A percentile compares a stretch with the other conserved stretches of the same genome.
Conservation (phyloP, 92 coral and sea anemone genomes). For the Diadumene lineata region DNA sequence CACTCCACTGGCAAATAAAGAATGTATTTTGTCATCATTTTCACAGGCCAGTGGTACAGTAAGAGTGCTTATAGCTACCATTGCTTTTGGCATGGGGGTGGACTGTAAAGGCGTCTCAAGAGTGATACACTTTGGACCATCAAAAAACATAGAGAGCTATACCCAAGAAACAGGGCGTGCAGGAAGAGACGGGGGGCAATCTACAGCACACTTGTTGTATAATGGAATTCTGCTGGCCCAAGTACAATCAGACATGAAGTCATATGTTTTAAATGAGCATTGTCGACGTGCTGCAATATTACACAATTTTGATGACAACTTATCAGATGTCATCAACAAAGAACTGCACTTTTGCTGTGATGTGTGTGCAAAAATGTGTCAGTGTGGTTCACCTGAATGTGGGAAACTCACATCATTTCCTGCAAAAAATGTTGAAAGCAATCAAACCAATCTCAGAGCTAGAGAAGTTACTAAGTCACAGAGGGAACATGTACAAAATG, state of each 20-base stretch:
- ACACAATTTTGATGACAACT: constrained; percentile 32
- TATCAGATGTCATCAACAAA: too few species aligned
- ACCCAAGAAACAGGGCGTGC: constrained; percentile 69
- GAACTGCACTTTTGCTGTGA: constrained; percentile 28
- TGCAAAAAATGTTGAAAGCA: neutral
- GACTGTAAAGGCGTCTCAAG: constrained; percentile 52
- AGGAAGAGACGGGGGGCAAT: constrained; percentile 58
- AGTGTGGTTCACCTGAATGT: constrained; percentile 27
- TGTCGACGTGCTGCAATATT: constrained; percentile 46
- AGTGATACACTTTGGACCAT: constrained; percentile 68
- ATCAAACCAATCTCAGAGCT: constrained; percentile 1
- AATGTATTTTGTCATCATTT: constrained; percentile 37
- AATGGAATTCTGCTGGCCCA: constrained; percentile 33
- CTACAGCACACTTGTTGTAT: constrained; percentile 40
- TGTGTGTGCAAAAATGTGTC: constrained; percentile 25
- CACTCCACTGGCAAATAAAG: constrained; percentile 45
- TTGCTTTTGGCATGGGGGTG: constrained; percentile 71
- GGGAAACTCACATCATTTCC: constrained; percentile 6
- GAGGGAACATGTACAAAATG: constrained; percentile 1
- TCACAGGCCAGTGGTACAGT: constrained; percentile 11
- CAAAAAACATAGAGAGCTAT: constrained; percentile 54
- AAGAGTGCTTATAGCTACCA: constrained; percentile 53
- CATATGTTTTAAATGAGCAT: constrained; percentile 28
- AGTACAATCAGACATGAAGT: constrained; percentile 46
- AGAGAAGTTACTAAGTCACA: constrained; percentile 20